Base-by-base conservation (phyloP, 2,113 vertebrate species). In the Petrocephalus microphthalmus region DNA sequence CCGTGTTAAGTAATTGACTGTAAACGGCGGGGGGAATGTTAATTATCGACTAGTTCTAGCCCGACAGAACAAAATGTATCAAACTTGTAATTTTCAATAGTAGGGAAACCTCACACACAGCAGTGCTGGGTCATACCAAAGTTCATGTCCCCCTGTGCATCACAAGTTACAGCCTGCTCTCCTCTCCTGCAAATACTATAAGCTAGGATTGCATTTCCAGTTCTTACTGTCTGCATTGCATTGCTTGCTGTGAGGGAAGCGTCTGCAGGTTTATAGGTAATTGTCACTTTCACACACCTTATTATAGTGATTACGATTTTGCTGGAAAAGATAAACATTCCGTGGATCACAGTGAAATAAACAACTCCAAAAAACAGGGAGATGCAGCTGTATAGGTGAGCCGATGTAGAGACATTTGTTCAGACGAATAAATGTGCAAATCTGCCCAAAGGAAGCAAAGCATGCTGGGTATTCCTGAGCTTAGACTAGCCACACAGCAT, bases 11-110 rank as follows among this genome's bases (percentile, higher is more conserved):
- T 94, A 93, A 95, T 93, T 94, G 91, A 94, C 93, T 93, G 93
- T 94, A 94, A 95, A 94, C 93, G 94, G 91, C 90, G 88, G 52
- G 93, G 81, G 90, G 94, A 94, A 94, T 94, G 93, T 93, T 95
- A 95, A 95, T 94, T 94, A 95, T 91, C 92, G 91, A 90, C 87
- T 90, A 87, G 85, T 52, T 42, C 8, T 15, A 85, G 56, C 91
- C 93, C 92, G 91, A 92, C 92, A 92, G 90, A 90, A 93, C 91
- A 85, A 91, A 91, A 93, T 91, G 89, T 52, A 93, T 91, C 91
- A 89, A 92, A 87, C 89, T 89, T 89, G 91, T 92, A 89, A 92
- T 92, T 91, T 93, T 88, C 87, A 92, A 90, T 87, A 47, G 88
- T 74, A 89, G 89, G 56, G 88, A 92, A 92, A 92, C 87, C 91